These are phyloP conservation scores for Cyprinodon variegatus DNA, from an alignment of 2,113 vertebrate genomes.

Conservation along the genomic window DNA sequence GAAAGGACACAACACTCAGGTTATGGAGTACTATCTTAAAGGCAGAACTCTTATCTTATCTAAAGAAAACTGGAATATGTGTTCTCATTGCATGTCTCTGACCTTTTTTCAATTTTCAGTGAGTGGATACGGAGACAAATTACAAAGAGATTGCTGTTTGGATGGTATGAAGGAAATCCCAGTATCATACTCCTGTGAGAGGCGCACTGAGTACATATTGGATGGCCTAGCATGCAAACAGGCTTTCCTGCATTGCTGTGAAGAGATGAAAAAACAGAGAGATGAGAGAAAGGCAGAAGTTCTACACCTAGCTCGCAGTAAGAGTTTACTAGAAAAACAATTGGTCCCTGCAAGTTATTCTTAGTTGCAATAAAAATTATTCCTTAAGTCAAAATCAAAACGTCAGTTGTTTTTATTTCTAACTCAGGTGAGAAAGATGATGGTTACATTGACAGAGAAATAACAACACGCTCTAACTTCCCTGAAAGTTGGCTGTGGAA, in stretches of 20 bases:
- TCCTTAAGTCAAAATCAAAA: too few relatives aligned
- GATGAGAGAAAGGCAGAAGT: slow-evolving; percentile 14
- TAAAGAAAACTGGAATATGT: too few relatives aligned
- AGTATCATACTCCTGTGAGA: slow-evolving; percentile 78
- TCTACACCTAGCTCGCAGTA: slow-evolving; percentile 65
- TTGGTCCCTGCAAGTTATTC: too few relatives aligned
- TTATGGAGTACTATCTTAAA: too few relatives aligned
- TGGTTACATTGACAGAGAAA: slow-evolving; percentile 44
- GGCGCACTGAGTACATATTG: slow-evolving; percentile 71
- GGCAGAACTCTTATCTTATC: too few relatives aligned
- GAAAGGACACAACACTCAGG: too few relatives aligned
- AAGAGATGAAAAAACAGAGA: slow-evolving; percentile 26
- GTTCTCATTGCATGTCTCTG: too few relatives aligned
- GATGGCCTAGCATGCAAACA: slow-evolving; percentile 63
- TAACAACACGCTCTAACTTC: slow-evolving; percentile 58
- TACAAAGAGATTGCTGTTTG: slow-evolving; percentile 77
- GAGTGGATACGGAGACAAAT: slow-evolving; percentile 58
- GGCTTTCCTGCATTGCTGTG: slow-evolving; percentile 87
- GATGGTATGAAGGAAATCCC: slow-evolving; percentile 81
- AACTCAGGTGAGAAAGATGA: slow-evolving; percentile 49
- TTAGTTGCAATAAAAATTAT: too few relatives aligned
- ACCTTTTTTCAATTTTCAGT: slow-evolving; percentile 53
- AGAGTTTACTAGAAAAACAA: slow-evolving; percentile 9
- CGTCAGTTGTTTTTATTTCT: too few relatives aligned
- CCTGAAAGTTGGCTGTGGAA: slow-evolving; percentile 76